Percentiles rank a stretch among this genome's conserved stretches.
phyloP scores from a whole-genome alignment of 1,140 invertebrate species.

The Brachionus paranguensis region DNA sequence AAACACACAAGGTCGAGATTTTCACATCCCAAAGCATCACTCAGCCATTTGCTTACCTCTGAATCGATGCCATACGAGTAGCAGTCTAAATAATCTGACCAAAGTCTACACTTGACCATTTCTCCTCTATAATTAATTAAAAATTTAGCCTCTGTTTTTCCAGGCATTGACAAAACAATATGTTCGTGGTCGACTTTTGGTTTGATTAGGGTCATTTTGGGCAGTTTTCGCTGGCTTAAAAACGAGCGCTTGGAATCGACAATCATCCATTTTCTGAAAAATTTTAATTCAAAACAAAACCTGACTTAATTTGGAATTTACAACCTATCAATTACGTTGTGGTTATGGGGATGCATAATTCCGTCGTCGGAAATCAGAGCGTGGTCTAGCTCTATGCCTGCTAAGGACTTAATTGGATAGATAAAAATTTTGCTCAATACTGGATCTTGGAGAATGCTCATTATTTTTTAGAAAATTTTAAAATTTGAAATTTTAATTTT shows the following conservation, averaged over 20 bases:
- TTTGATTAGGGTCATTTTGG: slow-evolving; percentile 19
- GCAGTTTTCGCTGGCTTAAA: slow-evolving; percentile 6
- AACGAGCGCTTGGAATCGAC: not conserved
- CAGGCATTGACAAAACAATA: not conserved
- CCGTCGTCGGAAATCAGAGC: slow-evolving; percentile 9
- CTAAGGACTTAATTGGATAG: slow-evolving; percentile 24
- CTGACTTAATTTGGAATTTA: not conserved
- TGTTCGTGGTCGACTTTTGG: not conserved
- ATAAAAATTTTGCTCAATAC: slow-evolving; percentile 23
- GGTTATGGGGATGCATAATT: not conserved
- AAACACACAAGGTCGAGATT: slow-evolving; percentile 22
- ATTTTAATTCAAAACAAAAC: not conserved
- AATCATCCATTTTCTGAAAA: slow-evolving; percentile 35
- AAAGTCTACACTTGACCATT: slow-evolving; percentile 4
- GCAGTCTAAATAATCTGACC: slow-evolving; percentile 1
- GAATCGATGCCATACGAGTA: not conserved
- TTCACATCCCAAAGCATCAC: slow-evolving; percentile 5
- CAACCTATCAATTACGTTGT: not conserved
- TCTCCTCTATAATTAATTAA: not conserved
- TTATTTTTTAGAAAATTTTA: not conserved
- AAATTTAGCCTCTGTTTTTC: not conserved
- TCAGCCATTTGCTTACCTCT: not conserved
- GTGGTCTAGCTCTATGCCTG: slow-evolving; percentile 9
- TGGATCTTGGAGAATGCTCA: not conserved
- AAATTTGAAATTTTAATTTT: not conserved